These are phyloP conservation scores for Scylla paramamosain DNA, from an alignment of 1,140 invertebrate species.

Conservation along the genomic window DNA sequence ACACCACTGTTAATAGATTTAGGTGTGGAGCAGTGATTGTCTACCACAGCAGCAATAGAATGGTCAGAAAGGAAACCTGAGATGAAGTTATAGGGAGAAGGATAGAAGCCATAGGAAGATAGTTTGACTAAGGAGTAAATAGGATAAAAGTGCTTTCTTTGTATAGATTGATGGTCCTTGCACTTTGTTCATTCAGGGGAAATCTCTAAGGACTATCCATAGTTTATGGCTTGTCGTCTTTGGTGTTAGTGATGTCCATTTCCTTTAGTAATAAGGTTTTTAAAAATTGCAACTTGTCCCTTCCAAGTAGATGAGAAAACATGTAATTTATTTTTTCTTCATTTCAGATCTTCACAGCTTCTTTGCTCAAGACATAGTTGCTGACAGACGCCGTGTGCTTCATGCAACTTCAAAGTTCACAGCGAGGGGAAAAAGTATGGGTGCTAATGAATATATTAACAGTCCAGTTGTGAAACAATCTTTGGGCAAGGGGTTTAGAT, in stretches of 20 bases:
- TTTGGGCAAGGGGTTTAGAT: constrained; percentile 65
- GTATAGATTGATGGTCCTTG: too few species aligned
- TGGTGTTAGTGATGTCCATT: not conserved
- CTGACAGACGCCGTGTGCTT: constrained; percentile 34
- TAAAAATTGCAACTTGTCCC: not conserved
- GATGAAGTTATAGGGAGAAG: too few species aligned
- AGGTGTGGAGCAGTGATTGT: too few species aligned
- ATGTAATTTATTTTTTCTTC: not conserved
- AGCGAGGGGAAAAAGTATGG: constrained; percentile 48
- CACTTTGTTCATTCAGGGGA: too few species aligned
- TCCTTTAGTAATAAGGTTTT: not conserved
- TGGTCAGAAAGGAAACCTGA: too few species aligned
- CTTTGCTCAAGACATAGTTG: constrained; percentile 4
- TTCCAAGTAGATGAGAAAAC: not conserved
- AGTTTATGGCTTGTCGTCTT: not conserved
- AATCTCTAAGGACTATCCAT: not conserved
- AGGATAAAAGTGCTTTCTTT: too few species aligned
- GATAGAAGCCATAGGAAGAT: too few species aligned
- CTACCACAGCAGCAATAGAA: too few species aligned
- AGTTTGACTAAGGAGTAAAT: too few species aligned
- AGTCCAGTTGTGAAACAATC: constrained; percentile 68
- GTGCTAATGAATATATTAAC: constrained; percentile 71
- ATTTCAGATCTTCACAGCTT: constrained; percentile 55
- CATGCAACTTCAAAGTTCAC: constrained; percentile 68
- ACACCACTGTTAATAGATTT: too few species aligned